Base-by-base conservation (phyloP, 2,113 vertebrate genomes). In the Cepphus grylle region DNA sequence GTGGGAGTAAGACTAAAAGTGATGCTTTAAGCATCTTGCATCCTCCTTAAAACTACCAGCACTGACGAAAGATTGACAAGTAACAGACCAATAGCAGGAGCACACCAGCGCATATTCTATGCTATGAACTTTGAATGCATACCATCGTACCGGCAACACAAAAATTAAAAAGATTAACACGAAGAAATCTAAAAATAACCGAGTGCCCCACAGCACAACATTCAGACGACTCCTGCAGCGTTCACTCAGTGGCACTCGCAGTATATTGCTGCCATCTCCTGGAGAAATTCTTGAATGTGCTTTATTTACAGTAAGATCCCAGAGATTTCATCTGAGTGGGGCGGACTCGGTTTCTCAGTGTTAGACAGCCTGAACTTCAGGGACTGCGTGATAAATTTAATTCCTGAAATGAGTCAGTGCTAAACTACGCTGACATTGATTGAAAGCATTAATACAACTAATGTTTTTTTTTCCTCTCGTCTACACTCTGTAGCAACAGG, bases 211-310 rank as follows among this genome's bases (percentile, higher is more conserved):
- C 59, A 74, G 93, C 74, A 67, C 81, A 91, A 43, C 49, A 71
- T 71, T 96, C 84, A 94, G 77, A 42, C 29, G 38, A 15, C 73
- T 89, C 65, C 74, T 0, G 92, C 4, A 71, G 62, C 1, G 94
- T 7, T 96, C 91, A 55, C 56, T 90, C 81, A 58, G 32, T 5
- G 20, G 7, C 14, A 90, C 69, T 69, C 3, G 36, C 94, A 94
- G 97, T 81, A 56, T 73, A 53, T 23, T 98, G 98, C 98, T 98
- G 98, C 98, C 98, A 98, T 58, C 98, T 98, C 67, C 98, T 98
- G 98, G 98, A 74, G 47, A 71, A 34, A 71, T 10, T 26, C 62
- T 8, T 25, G 74, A 95, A 97, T 47, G 86, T 11, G 50, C 58
- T 76, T 62, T 66, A 72, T 53, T 50, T 40, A 63, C 5, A 10